Evolutionary conservation across 2,113 vertebrate genomes (phyloP).

Genomic region (Corythoichthys intestinalis): DNA sequence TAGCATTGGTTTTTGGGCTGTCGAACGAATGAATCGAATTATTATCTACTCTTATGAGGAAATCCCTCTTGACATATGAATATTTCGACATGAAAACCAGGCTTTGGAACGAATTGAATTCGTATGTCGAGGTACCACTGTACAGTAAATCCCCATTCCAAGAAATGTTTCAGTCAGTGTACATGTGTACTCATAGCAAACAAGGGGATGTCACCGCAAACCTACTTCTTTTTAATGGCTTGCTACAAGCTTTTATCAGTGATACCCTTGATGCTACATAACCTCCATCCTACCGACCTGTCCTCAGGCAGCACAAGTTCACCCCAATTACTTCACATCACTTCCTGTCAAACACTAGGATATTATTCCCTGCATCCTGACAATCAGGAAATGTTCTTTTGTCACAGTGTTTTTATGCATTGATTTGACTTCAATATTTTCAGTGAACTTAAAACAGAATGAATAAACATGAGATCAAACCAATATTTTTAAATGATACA

Average conservation of each 20-base stretch:
- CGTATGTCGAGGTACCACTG: neutral
- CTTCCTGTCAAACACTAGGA: slow-evolving; percentile 23
- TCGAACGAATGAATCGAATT: too few relatives aligned
- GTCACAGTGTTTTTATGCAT: too few relatives aligned
- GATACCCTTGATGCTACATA: slow-evolving; percentile 29
- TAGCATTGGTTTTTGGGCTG: too few relatives aligned
- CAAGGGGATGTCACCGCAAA: neutral
- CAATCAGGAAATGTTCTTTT: too few relatives aligned
- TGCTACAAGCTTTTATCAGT: slow-evolving; percentile 14
- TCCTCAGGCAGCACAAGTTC: slow-evolving; percentile 45
- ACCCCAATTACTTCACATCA: slow-evolving; percentile 45
- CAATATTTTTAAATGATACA: too few relatives aligned
- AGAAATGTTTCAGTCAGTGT: neutral
- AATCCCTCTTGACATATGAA: too few relatives aligned
- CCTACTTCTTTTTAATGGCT: neutral
- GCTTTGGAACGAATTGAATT: too few relatives aligned
- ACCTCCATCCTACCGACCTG: slow-evolving; percentile 24
- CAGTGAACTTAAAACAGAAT: too few relatives aligned
- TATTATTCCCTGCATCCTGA: neutral
- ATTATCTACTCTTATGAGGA: too few relatives aligned
- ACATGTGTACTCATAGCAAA: neutral
- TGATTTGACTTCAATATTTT: too few relatives aligned
- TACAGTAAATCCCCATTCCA: neutral
- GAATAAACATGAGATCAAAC: too few relatives aligned
- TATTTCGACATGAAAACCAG: too few relatives aligned